Base-by-base conservation (phyloP, 1,140 invertebrate species). In the Zaprionus taronus region DNA sequence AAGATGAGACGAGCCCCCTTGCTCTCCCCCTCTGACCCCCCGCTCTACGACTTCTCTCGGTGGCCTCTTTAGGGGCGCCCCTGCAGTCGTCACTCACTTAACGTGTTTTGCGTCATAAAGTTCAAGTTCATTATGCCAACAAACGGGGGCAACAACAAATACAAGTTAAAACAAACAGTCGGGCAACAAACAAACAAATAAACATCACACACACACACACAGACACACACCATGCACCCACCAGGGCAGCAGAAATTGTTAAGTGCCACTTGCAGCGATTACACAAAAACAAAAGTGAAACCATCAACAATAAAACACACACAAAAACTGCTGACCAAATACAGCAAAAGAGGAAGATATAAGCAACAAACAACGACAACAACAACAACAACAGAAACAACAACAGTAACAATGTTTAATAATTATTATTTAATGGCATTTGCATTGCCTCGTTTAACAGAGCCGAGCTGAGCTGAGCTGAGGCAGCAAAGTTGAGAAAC, bases 91-190 rank as follows among this genome's bases (percentile, higher is more conserved):
- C 83, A 77, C 64, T 79, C 68, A 80, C 80, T 87, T 89, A 83
- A 89, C 83, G 70, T 83, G 77, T 76, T 87, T 87, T 89, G 85
- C 85, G 84, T 87, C 84, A 87, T 89, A 87, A 87, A 87, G 84
- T 87, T 87, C 84, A 87, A 87, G 84, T 87, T 87, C 84, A 87
- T 87, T 87, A 89, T 89, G 83, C 57, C 70, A 78, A 53, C 71
- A 51, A 58, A 75, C 56, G 60, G 22, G 47, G 47, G 7, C 72
- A 78, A 62, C 60, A 72, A 68, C 66, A 60, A 53, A 64, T 38
- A 57, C 68, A 79, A 71, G 51, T 53, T 47, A 57, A 49, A 41
- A 68, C 53, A 68, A 65, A 67, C 69, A 77, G 73, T 47, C 72
- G 83, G 83, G 80, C 79, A 87, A 77, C 71, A 65, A 34, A 24